phyloP scores from a whole-genome alignment of 2,888 invertebrate species.

The Prosapia bicincta region DNA sequence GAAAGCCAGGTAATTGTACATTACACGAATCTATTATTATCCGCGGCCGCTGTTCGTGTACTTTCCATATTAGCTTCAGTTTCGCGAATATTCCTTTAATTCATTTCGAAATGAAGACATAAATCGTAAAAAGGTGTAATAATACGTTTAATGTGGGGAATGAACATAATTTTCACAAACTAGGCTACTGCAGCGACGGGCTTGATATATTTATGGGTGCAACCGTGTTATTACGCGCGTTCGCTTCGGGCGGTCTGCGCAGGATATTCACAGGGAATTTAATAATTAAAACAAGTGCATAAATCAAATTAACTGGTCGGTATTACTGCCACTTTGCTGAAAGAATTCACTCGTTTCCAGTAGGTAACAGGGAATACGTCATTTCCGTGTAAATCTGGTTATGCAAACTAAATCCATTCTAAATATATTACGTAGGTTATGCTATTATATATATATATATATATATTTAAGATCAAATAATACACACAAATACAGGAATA shows the following conservation, averaged over 20 bases:
- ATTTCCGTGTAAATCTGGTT: too few species aligned
- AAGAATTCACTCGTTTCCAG: not conserved
- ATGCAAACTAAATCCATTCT: too few species aligned
- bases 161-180: conserved; percentile 3
- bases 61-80: not conserved
- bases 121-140: conserved; percentile 25
- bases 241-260: conserved; percentile 13
- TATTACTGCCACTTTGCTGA: not conserved
- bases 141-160: conserved; percentile 20
- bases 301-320: conserved; percentile 21
- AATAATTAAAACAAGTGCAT: conserved; percentile 22
- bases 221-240: conserved; percentile 10
- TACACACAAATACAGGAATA: too few species aligned
- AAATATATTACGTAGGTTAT: too few species aligned
- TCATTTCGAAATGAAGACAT: conserved; percentile 21
- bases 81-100: not conserved
- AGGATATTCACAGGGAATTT: conserved; percentile 12
- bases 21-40: not conserved
- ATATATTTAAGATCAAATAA: too few species aligned
- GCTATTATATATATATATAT: too few species aligned
- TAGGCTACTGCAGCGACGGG: not conserved
- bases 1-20: not conserved
- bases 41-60: not conserved
- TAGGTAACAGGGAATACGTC: too few species aligned
- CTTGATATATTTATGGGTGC: conserved; percentile 3